phyloP scores from a whole-genome alignment of 2,113 vertebrate genomes.

The Phocoena phocoena region DNA sequence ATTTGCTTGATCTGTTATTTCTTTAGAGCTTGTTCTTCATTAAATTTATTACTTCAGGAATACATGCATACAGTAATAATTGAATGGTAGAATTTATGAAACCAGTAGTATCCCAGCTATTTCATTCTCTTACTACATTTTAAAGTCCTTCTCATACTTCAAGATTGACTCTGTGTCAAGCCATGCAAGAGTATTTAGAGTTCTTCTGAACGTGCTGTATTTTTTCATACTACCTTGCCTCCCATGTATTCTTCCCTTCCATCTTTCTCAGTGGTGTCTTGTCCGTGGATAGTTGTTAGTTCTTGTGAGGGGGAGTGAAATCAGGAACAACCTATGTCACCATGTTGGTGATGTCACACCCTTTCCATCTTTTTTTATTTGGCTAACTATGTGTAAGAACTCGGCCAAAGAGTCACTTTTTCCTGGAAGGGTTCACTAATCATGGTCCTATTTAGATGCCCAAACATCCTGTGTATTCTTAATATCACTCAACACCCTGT shows the following conservation, averaged over 20 bases:
- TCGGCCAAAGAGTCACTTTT: neutral
- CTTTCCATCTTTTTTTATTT: neutral
- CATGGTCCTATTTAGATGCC: neutral
- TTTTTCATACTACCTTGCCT: neutral
- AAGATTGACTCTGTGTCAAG: neutral
- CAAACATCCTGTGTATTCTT: neutral
- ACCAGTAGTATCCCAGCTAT: neutral
- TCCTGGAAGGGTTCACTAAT: neutral
- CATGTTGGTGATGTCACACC: neutral
- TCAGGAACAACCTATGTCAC: neutral
- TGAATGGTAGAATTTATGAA: neutral
- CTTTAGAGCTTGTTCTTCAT: neutral
- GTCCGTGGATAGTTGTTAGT: neutral
- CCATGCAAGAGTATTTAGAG: neutral
- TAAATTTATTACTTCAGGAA: neutral
- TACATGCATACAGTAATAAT: neutral
- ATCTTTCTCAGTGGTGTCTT: neutral
- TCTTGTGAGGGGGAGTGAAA: neutral
- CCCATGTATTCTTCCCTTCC: neutral
- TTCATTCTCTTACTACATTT: neutral
- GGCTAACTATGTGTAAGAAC: neutral
- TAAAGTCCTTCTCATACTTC: neutral
- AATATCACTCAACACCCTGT: neutral
- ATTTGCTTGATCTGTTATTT: neutral
- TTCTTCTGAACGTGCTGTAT: neutral